These are phyloP conservation scores for Dasypus novemcinctus DNA, from an alignment of 2,113 vertebrate species.

Conservation along the genomic window DNA sequence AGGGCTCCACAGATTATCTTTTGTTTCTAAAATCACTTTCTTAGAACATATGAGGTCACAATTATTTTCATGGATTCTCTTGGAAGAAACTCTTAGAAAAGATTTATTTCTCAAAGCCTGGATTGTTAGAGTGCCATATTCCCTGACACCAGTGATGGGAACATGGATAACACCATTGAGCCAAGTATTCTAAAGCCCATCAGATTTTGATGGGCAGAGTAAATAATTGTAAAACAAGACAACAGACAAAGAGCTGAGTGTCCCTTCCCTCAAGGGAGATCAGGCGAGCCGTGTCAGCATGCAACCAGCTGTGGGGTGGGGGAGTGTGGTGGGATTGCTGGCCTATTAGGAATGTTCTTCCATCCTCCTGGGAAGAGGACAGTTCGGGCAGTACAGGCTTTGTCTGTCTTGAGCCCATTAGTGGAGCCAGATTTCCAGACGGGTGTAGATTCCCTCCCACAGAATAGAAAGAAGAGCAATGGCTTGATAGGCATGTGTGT, in stretches of 20 bases:
- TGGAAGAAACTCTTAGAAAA: conserved; percentile 38
- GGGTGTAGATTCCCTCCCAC: background rate
- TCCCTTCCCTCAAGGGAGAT: conserved; percentile 69
- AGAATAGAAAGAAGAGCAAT: background rate
- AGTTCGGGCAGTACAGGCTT: background rate
- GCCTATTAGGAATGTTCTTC: conserved; percentile 5
- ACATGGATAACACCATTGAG: conserved; percentile 64
- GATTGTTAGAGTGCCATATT: background rate
- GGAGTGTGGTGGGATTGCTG: background rate
- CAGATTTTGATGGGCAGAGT: conserved; percentile 66
- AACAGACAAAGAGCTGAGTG: conserved; percentile 83
- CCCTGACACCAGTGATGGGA: background rate
- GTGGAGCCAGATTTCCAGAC: conserved; percentile 6
- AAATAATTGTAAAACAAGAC: conserved; percentile 88
- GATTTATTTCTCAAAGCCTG: conserved; percentile 40
- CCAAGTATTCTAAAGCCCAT: conserved; percentile 46
- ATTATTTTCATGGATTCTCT: conserved; percentile 28
- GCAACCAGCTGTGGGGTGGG: conserved; percentile 26
- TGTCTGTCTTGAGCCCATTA: conserved; percentile 44
- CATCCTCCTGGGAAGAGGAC: background rate
- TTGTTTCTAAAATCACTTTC: background rate
- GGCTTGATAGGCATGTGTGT: background rate
- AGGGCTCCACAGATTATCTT: background rate
- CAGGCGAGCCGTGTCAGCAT: conserved; percentile 62
- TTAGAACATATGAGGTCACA: conserved; percentile 21